Evolutionary conservation across 2,113 vertebrate species (phyloP), one percentile per base, ranked within the genome.

Genomic region (Oceanites oceanicus): DNA sequence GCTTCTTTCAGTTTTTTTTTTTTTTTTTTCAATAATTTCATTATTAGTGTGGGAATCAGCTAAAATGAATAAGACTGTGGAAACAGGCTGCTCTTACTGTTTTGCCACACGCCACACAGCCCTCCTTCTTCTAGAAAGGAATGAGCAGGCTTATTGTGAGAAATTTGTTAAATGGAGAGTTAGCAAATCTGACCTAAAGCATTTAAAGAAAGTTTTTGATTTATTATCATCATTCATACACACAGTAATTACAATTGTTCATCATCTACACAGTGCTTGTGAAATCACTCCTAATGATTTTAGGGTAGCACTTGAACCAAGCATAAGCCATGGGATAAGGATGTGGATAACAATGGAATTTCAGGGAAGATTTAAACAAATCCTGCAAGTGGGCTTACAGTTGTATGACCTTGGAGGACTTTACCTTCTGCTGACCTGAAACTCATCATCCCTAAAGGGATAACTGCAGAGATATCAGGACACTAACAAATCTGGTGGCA

Each of bases 341-440:
- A 19, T 38, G 22, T 0, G 11, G 95, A 94, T 96, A 97, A 85
- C 62, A 71, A 61, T 4, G 96, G 96, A 97, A 97, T 97, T 92
- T 94, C 23, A 22, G 73, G 75, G 47, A 94, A 88, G 93, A 88
- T 74, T 85, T 92, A 96, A 97, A 87, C 40, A 97, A 88, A 83
- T 68, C 81, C 81, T 97, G n/a, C 49, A 79, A 92, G 68, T 11
- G 42, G 22, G 25, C 63, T 93, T 73, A 56, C 30, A 67, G 52
- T 42, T 72, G 34, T 13, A 22, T 40, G 61, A 65, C 30, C 53
- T 90, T 83, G 0, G 1, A 85, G 55, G 77, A 62, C 34, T 87
- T 97, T 78, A 58, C 65, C 68, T 94, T 92, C 63, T 88, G 66
- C 80, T 97, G 87, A 84, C 90, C 82, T 94, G 42, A 84, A 77